These are phyloP conservation scores for Aporophyla nigra DNA, from an alignment of 2,888 invertebrate species.

Conservation along the genomic window DNA sequence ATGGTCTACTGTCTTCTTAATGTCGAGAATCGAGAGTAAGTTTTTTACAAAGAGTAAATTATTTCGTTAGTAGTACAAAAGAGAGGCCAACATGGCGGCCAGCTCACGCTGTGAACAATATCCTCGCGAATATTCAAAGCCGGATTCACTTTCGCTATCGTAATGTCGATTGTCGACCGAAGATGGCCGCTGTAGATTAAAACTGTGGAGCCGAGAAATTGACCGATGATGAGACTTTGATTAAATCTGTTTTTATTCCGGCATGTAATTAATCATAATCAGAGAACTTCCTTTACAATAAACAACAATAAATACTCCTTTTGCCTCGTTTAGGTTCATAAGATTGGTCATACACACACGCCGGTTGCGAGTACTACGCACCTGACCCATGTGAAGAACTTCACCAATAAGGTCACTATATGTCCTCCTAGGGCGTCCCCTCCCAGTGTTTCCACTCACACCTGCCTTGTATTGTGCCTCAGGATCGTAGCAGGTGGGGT, in stretches of 20 bases:
- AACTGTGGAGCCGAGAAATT: slow-evolving; percentile 67
- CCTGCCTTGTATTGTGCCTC: too few relatives aligned
- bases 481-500: too few relatives aligned
- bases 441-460: too few relatives aligned
- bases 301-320: too few relatives aligned
- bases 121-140: slow-evolving; percentile 86
- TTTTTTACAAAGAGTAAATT: slow-evolving; percentile 49
- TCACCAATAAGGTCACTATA: too few relatives aligned
- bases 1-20: slow-evolving; percentile 23
- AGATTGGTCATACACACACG: too few relatives aligned
- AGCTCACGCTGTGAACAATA: slow-evolving; percentile 87
- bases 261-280: slow-evolving; percentile 45
- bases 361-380: too few relatives aligned
- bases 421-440: too few relatives aligned
- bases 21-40: slow-evolving; percentile 60
- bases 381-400: too few relatives aligned
- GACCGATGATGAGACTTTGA: slow-evolving; percentile 59
- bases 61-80: slow-evolving; percentile 57
- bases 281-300: slow-evolving; percentile 14
- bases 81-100: slow-evolving; percentile 57
- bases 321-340: too few relatives aligned
- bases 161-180: slow-evolving; percentile 69
- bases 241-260: slow-evolving; percentile 56
- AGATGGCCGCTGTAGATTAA: slow-evolving; percentile 76
- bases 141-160: slow-evolving; percentile 85